These are phyloP conservation scores for Drosophila mauritiana DNA, from an alignment of 1,140 invertebrate species.

Conservation along the genomic window DNA sequence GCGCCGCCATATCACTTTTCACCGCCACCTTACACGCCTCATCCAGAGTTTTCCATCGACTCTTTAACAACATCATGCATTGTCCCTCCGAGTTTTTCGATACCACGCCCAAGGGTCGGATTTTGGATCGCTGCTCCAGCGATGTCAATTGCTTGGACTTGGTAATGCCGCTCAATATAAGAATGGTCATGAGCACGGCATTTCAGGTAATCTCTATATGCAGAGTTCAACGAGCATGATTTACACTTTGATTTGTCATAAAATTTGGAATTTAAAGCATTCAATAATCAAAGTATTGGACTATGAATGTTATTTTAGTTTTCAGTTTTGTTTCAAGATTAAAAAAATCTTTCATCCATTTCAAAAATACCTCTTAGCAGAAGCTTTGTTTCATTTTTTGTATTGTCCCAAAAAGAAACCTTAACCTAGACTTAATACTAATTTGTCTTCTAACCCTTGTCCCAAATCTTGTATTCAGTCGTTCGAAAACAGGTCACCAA, in stretches of 20 bases:
- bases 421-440: neutral
- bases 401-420: slow-evolving; percentile 1
- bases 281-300: too few species aligned
- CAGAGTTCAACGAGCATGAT: neutral
- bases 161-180: slow-evolving; percentile 78
- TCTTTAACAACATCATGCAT: slow-evolving; percentile 87
- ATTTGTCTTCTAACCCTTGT: slow-evolving; percentile 30
- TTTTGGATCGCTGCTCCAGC: slow-evolving; percentile 91
- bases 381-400: neutral
- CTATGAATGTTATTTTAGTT: neutral
- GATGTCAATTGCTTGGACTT: slow-evolving; percentile 90
- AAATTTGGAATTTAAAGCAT: too few species aligned
- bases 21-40: slow-evolving; percentile 87
- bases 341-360: neutral
- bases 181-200: slow-evolving; percentile 72
- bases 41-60: slow-evolving; percentile 58
- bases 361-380: neutral
- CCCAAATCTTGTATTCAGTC: neutral
- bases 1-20: slow-evolving; percentile 86
- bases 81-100: slow-evolving; percentile 92
- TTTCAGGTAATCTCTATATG: slow-evolving; percentile 66
- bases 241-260: neutral
- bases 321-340: neutral
- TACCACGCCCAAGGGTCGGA: slow-evolving; percentile 90
- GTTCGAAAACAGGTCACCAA: neutral